Evolutionary conservation across 2,888 invertebrate species (phyloP), one percentile per base, ranked within the genome.

Genomic region (Tethea ocularis): DNA sequence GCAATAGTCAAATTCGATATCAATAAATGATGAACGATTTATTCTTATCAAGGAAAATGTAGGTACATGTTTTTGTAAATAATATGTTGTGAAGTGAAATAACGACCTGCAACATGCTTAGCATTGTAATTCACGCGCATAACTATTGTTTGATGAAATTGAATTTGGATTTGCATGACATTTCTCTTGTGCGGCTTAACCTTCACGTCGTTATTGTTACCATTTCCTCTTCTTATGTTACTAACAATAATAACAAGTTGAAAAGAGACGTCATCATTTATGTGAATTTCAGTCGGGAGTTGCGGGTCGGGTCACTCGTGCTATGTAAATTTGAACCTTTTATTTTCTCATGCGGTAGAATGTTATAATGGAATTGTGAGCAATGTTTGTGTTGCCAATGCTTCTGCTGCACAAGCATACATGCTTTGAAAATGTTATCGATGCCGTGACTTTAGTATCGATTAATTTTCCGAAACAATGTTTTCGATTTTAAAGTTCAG

Each of bases 261-360:
- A 79, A 88, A 82, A 83, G 83, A 77, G 83, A 88, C 68, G 77
- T 72, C 75, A 74, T 67, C 77, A 81, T 73, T 76, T 74, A 75
- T 68, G 72, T 64, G 61, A 71, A 80, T 78, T 78, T 74, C 76
- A 68, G 73, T 70, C 70, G 66, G 63, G 71, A 71, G 66, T 71
- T 69, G 72, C 72, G 71, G 69, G 74, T 77, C 76, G 74, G 74
- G 78, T 81, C 82, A 79, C 77, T 84, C 79, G 82, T 81, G 86
- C 79, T 86, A 87, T 88, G 88, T 86, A 87, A 87, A 87, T 88
- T 80, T 77, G 72, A 80, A 80, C 84, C 82, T 87, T 87, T 87
- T 88, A 86, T 89, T 87, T 86, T 83, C 79, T 76, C 77, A 72
- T 75, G 71, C 74, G 61, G 75, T 71, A 77, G 77, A 80, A 86